These are phyloP conservation scores for Orussus abietinus DNA, from an alignment of 1,140 invertebrate species.

Conservation along the genomic window DNA sequence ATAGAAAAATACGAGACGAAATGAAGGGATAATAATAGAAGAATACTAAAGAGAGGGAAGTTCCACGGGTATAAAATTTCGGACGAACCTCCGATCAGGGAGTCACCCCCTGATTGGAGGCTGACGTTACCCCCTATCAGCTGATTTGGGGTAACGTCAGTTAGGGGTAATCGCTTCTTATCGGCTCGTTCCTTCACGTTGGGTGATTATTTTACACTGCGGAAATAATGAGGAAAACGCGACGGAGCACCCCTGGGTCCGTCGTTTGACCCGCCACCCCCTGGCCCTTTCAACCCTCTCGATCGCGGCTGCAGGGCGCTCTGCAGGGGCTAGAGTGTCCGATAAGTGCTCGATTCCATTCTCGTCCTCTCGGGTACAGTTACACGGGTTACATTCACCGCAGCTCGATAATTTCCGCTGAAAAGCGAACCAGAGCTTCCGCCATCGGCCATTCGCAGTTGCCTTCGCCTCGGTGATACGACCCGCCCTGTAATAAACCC, in stretches of 20 bases:
- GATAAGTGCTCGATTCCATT: conserved; percentile 37
- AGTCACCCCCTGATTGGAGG: no score
- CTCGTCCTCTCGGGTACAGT: conserved; percentile 38
- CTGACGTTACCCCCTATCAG: no score
- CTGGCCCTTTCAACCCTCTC: conserved; percentile 1
- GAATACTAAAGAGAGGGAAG: no score
- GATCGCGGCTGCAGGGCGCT: not conserved
- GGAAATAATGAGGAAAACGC: conserved; percentile 14
- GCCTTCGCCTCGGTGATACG: no score
- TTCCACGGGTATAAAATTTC: no score
- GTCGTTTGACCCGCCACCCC: conserved; percentile 5
- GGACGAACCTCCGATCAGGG: no score
- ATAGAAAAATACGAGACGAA: no score
- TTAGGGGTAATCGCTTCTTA: not conserved
- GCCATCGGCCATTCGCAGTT: no score
- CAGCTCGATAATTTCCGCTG: conserved; percentile 36
- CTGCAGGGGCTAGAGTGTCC: conserved; percentile 19
- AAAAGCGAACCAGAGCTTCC: conserved; percentile 29
- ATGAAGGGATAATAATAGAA: no score
- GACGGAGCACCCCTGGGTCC: conserved; percentile 9
- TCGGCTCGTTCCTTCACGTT: not conserved
- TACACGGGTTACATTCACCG: conserved; percentile 35
- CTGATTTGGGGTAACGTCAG: no score
- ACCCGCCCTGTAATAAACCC: no score
- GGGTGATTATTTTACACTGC: not conserved